Conservation (phyloP, 2,797 vertebrate species). For the Pangasius larnaudii region DNA sequence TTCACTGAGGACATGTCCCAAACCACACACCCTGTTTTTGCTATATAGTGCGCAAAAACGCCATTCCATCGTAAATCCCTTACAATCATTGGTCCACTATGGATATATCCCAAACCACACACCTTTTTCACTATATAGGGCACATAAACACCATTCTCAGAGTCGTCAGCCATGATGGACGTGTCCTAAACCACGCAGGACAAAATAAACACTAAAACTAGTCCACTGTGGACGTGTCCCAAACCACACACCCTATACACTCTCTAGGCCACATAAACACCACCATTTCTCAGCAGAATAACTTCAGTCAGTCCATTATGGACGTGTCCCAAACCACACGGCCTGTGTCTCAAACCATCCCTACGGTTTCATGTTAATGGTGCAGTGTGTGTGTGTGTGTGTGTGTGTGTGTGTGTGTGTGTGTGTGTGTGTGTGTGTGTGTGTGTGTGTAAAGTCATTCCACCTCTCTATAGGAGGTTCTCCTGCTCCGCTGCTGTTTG, state of each 20-base stretch:
- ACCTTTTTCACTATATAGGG: too few relatives aligned
- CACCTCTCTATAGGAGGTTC: slow-evolving; percentile 47
- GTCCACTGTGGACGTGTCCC: background rate
- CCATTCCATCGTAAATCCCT: too few relatives aligned
- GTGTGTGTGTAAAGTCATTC: slow-evolving; percentile 34
- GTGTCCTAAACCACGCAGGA: too few relatives aligned
- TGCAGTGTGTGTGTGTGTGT: background rate
- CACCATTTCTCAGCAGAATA: background rate
- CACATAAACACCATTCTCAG: too few relatives aligned
- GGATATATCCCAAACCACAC: too few relatives aligned
- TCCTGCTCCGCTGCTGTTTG: slow-evolving; percentile 27
- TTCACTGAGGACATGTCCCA: background rate
- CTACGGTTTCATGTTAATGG: background rate
- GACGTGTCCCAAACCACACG: background rate
- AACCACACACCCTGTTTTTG: too few relatives aligned
- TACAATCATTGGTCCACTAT: too few relatives aligned
- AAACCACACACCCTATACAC: background rate
- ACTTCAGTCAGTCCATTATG: background rate
- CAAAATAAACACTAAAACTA: too few relatives aligned
- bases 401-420: background rate
- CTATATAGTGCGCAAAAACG: too few relatives aligned
- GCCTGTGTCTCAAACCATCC: background rate
- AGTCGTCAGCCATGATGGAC: too few relatives aligned
- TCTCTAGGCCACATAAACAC: background rate
- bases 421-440: slow-evolving; percentile 18